These are phyloP conservation scores for Sapajus apella DNA, from an alignment of 2,113 vertebrate genomes.

Conservation along the genomic window DNA sequence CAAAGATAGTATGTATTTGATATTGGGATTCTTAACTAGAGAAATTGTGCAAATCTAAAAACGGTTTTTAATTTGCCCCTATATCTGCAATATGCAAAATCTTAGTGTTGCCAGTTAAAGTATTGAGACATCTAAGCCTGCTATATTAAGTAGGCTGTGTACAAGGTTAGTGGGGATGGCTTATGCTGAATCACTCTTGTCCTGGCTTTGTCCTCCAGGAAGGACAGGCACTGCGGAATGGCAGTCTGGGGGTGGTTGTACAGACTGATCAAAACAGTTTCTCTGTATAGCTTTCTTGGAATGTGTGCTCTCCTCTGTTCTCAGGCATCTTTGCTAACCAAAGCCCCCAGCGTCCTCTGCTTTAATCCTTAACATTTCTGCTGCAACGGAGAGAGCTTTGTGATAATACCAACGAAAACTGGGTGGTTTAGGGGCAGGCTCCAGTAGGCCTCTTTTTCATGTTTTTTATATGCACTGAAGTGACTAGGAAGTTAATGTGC, in stretches of 20 bases:
- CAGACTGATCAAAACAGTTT: background rate
- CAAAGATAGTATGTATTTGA: background rate
- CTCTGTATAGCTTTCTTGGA: slow-evolving; percentile 18
- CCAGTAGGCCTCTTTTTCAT: background rate
- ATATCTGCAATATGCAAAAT: background rate
- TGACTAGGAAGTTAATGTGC: background rate
- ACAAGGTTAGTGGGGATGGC: slow-evolving; percentile 16
- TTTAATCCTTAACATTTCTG: slow-evolving; percentile 27
- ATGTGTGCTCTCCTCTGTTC: background rate
- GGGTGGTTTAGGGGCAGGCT: background rate
- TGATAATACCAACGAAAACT: slow-evolving; percentile 15
- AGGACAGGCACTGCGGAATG: slow-evolving; percentile 44
- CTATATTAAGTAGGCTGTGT: slow-evolving; percentile 64
- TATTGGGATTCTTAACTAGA: slow-evolving; percentile 15
- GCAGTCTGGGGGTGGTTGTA: background rate
- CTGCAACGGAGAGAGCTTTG: background rate
- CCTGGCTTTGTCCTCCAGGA: slow-evolving; percentile 57
- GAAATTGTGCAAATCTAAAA: slow-evolving; percentile 26
- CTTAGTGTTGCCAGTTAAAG: background rate
- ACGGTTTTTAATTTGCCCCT: background rate
- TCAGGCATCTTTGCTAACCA: slow-evolving; percentile 9
- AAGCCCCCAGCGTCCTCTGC: background rate
- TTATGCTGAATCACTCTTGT: slow-evolving; percentile 72
- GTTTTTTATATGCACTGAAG: background rate
- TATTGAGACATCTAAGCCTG: slow-evolving; percentile 50